These are phyloP conservation scores for Torymus tubicola DNA, from an alignment of 2,888 invertebrate genomes.

Conservation along the genomic window DNA sequence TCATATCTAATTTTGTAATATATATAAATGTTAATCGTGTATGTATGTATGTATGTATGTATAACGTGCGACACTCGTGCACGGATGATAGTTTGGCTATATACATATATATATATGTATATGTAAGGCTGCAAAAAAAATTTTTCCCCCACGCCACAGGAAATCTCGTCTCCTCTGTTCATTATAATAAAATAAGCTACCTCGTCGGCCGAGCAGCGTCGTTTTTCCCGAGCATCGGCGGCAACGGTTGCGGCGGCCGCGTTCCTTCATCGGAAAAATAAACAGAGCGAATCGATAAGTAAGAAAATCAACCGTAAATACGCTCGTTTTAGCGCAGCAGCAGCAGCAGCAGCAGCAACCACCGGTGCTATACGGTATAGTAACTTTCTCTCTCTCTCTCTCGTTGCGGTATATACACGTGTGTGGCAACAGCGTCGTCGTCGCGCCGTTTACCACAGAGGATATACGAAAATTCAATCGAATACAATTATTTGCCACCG, in stretches of 20 bases:
- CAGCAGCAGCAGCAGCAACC: background rate
- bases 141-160: background rate
- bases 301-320: slow-evolving; percentile 47
- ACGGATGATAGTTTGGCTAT: slow-evolving; percentile 18
- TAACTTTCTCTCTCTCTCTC: too few relatives aligned
- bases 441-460: too few relatives aligned
- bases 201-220: too few relatives aligned
- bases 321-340: slow-evolving; percentile 10
- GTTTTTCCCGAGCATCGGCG: too few relatives aligned
- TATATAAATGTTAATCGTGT: background rate
- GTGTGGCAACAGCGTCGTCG: too few relatives aligned
- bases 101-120: too few relatives aligned
- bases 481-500: slow-evolving; percentile 30
- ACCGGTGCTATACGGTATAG: too few relatives aligned
- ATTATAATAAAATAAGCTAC: too few relatives aligned
- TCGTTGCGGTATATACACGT: too few relatives aligned
- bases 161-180: too few relatives aligned
- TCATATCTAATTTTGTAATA: slow-evolving; percentile 33
- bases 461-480: slow-evolving; percentile 36
- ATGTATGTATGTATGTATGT: slow-evolving; percentile 1
- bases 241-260: background rate
- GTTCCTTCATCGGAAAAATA: slow-evolving; percentile 47
- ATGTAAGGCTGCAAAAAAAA: background rate
- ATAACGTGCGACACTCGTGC: background rate
- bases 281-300: slow-evolving; percentile 50